Evolutionary conservation across 2,113 vertebrate species (phyloP).

Genomic region (Chaetodon auriga): DNA sequence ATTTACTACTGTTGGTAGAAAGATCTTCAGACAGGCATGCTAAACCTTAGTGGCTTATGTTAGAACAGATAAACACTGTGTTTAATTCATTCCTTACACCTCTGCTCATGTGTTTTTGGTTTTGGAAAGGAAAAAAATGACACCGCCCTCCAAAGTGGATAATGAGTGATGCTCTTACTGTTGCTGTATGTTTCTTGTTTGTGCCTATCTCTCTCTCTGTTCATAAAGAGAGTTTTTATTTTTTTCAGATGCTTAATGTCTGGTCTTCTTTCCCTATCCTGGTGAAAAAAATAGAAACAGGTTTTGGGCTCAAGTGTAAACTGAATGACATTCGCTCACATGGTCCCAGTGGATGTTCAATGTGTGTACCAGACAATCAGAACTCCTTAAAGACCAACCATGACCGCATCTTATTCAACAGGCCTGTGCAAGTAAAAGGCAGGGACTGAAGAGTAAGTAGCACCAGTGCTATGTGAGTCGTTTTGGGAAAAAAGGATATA

Average conservation of each 20-base stretch:
- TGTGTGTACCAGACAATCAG: neutral
- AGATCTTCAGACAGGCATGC: neutral
- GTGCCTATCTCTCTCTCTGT: neutral
- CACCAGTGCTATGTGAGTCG: too few relatives aligned
- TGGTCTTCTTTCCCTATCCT: neutral
- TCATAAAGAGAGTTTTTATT: neutral
- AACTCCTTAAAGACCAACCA: neutral
- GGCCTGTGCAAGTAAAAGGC: neutral
- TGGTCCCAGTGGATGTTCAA: neutral
- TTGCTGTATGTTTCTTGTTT: neutral
- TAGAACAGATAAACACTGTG: neutral
- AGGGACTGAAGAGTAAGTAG: neutral
- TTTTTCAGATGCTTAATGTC: neutral
- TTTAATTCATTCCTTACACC: neutral
- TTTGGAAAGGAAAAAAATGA: neutral
- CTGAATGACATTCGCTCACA: neutral
- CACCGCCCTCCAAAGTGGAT: neutral
- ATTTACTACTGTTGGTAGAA: neutral
- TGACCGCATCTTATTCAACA: neutral
- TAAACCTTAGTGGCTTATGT: neutral
- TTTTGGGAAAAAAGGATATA: too few relatives aligned
- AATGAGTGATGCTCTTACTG: too few relatives aligned
- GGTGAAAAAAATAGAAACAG: neutral
- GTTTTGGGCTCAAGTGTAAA: neutral
- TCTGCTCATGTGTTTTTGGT: neutral